These are phyloP conservation scores for Monochamus alternatus DNA, from an alignment of 2,888 invertebrate species.

Conservation along the genomic window DNA sequence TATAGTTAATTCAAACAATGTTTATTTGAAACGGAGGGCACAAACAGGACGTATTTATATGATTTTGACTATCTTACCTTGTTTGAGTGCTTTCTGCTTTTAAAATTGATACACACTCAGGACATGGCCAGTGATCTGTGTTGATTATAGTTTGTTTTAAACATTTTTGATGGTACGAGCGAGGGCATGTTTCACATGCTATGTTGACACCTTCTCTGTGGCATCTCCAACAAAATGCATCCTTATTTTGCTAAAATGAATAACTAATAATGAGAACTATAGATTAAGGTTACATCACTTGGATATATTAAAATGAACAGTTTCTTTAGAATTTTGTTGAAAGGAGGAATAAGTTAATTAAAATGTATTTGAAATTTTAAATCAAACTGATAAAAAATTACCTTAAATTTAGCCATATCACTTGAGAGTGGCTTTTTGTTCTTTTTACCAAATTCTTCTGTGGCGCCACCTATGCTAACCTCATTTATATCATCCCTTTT, in stretches of 20 bases:
- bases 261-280: background rate
- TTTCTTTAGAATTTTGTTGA: background rate
- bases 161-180: slow-evolving; percentile 89
- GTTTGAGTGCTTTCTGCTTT: slow-evolving; percentile 82
- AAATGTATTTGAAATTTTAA: background rate
- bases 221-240: slow-evolving; percentile 94
- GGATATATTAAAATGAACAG: background rate
- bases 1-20: no score
- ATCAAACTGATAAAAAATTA: slow-evolving; percentile 38
- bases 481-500: slow-evolving; percentile 57
- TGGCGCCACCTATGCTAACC: slow-evolving; percentile 53
- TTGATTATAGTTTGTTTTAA: slow-evolving; percentile 72
- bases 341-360: background rate
- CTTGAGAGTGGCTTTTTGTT: slow-evolving; percentile 50
- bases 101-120: slow-evolving; percentile 85
- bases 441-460: slow-evolving; percentile 51
- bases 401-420: slow-evolving; percentile 58
- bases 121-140: slow-evolving; percentile 85
- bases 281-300: slow-evolving; percentile 9
- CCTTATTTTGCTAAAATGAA: slow-evolving; percentile 72
- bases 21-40: no score
- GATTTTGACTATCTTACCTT: slow-evolving; percentile 70
- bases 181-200: slow-evolving; percentile 87
- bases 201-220: slow-evolving; percentile 80
- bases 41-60: no score